Base-by-base conservation (phyloP, 2,797 vertebrate species). In the Podargus strigoides region DNA sequence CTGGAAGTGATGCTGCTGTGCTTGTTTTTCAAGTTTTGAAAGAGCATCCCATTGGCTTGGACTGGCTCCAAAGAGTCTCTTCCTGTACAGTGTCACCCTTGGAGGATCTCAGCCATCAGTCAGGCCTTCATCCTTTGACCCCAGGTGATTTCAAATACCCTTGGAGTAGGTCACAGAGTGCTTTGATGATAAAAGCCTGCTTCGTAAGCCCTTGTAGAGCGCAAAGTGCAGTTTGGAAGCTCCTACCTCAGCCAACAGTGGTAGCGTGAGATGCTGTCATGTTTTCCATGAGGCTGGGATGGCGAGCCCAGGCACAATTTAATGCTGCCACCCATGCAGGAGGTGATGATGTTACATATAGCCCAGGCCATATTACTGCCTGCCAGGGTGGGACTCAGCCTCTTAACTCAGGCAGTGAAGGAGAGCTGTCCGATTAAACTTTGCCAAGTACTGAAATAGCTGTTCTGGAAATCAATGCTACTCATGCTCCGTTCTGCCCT, bases 401-500 rank as follows among this genome's bases (percentile, higher is more conserved):
- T 75, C 75, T 46, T 44, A 74, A 34, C 27, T 76, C n/a, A 77
- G 46, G 18, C 18, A 37, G 49, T 34, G 60, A 89, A 91, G 59
- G 55, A 89, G 49, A 87, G 41, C 37, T 74, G 64, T 42, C 81
- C 85, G 60, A 89, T 66, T 36, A 89, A 95, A 90, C 81, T 94
- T 90, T 63, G 67, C 37, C 72, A 89, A 78, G 89, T 74, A 85
- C 81, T 87, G 72, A 95, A 94, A 89, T 74, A 95, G 85, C 87
- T 93, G 39, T 80, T 93, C 86, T 92, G 86, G 81, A 94, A 96
- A 96, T 93, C 84, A 93, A 44, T 89, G 89, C 78, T 89, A 66
- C 92, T 95, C 90, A 94, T 83, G 68, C 49, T 75, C 81, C 62
- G 64, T 42, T 85, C 67, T 91, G 95, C 34, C 93, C 95, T 97